Base-by-base conservation (phyloP, 2,888 invertebrate species). In the Agrochola lota region DNA sequence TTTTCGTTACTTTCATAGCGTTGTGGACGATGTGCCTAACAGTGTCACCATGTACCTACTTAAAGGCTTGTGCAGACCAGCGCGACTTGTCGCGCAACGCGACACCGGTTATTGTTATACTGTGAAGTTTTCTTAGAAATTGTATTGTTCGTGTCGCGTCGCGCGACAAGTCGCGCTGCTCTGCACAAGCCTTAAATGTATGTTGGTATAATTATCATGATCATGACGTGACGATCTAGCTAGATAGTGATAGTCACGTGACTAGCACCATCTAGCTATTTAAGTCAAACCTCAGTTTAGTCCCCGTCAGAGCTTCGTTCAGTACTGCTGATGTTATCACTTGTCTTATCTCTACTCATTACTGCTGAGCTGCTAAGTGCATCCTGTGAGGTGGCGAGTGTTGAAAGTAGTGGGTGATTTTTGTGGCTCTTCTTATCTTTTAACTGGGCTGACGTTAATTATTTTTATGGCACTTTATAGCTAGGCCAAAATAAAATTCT, bases 311-410 rank as follows among this genome's bases (percentile, higher is more conserved):
- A 55, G 66, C 49, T 23, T 15, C 55, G 64, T 68, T 71, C 63
- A 55, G 63, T 73, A n/a, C 59, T 52, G 43, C 40, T 52, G 85
- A 71, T 74, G 46, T 20, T 85, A 85, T 83, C 81, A 55, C 15
- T 26, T 17, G 30, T n/a, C 20, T 74, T 83, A 84, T 80, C 83
- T 72, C 2, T 26, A 52, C 60, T 81, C 73, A 85, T 84, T 81
- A 81, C 68, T 59, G 63, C 57, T 30, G 26, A 49, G 46, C 74
- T 35, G 49, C 80, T 70, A 67, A 67, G 76, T 67, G 70, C 77
- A 77, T 52, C 68, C 81, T 81, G 71, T 40, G 64, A 62, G 73
- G 77, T 77, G 69, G 73, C 26, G 68, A 64, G 62, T 69, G 46
- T 26, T 82, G 20, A 23, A 85, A 66, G 52, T 71, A 69, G 59